These are phyloP conservation scores for Palythoa grandiflora DNA, from an alignment of 92 coral and sea anemone species.

Conservation along the genomic window DNA sequence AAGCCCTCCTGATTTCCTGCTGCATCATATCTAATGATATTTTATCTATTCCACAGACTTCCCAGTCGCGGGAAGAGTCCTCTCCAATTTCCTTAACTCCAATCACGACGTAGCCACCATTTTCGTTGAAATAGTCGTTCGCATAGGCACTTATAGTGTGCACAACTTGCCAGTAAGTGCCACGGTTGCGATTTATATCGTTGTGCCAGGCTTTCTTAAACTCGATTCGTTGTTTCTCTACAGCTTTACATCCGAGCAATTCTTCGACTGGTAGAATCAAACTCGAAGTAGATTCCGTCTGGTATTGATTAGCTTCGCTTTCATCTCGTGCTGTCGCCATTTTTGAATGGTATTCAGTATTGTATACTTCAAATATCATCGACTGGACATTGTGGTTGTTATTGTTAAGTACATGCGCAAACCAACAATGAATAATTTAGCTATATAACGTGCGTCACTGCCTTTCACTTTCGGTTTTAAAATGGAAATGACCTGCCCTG, in stretches of 20 bases:
- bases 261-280: constrained; percentile 5
- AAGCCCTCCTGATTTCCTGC: constrained; percentile 10
- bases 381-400: too few species aligned
- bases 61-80: constrained; percentile 13
- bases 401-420: neutral
- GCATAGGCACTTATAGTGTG: constrained; percentile 34
- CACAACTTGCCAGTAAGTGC: constrained; percentile 37
- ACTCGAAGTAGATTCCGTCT: constrained; percentile 11
- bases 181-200: neutral
- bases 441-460: too few species aligned
- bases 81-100: constrained; percentile 16
- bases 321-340: constrained; percentile 19
- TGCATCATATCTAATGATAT: neutral
- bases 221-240: constrained; percentile 29
- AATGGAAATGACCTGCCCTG: too few species aligned
- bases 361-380: too few species aligned
- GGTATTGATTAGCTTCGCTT: neutral
- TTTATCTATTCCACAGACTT: constrained; percentile 6
- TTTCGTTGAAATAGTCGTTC: constrained; percentile 20
- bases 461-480: too few species aligned
- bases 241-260: constrained; percentile 2
- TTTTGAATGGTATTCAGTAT: too few species aligned
- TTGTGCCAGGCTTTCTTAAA: constrained; percentile 24
- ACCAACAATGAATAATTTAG: too few species aligned
- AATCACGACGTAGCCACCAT: neutral